Conservation (phyloP, 2,797 vertebrate species). For the Vipera ursinii region DNA sequence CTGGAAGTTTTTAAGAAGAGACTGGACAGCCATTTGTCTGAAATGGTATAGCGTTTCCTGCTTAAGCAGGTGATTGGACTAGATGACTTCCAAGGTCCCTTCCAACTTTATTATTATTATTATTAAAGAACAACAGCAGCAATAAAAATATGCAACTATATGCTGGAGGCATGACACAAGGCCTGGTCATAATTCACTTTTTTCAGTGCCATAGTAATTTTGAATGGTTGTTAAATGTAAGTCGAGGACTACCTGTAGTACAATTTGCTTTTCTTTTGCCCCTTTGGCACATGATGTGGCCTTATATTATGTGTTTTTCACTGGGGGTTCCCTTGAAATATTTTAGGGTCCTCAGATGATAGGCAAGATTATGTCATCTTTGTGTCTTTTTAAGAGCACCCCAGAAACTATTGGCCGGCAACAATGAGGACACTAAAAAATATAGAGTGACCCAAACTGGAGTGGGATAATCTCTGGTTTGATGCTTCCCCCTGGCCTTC, state of each 20-base stretch:
- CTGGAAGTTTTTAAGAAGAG: too few relatives aligned
- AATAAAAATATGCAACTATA: background rate
- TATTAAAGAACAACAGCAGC: background rate
- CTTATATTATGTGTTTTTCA: background rate
- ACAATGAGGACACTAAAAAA: background rate
- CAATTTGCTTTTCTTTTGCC: background rate
- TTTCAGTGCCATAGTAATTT: background rate
- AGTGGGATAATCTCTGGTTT: background rate
- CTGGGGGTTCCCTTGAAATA: background rate
- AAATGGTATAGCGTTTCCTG: too few relatives aligned
- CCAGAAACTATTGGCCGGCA: background rate
- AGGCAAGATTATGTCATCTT: background rate
- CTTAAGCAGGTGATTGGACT: too few relatives aligned
- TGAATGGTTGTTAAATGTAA: background rate
- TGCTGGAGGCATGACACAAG: background rate
- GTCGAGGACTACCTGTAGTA: background rate
- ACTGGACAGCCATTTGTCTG: too few relatives aligned
- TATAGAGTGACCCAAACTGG: background rate
- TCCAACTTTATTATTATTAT: too few relatives aligned
- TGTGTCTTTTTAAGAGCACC: background rate
- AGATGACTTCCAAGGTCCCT: too few relatives aligned
- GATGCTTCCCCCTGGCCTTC: background rate
- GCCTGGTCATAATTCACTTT: background rate
- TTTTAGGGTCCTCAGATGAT: background rate
- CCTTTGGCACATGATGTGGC: background rate